Conservation (phyloP, 2,888 invertebrate genomes). For the Gastracanthus pulcherrimus region DNA sequence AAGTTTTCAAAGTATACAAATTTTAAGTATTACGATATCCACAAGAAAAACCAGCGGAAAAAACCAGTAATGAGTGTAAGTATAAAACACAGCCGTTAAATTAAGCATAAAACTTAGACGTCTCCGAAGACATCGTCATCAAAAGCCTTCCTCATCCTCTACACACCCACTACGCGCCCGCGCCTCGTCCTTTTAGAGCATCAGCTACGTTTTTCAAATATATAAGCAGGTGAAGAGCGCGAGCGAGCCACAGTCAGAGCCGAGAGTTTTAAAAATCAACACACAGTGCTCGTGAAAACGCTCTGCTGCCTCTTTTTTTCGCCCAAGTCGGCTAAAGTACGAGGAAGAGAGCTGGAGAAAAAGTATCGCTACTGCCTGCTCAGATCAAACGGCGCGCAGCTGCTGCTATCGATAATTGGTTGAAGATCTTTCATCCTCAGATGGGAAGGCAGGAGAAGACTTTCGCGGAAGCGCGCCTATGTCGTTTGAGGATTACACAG, state of each 20-base stretch:
- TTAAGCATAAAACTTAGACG: conserved; percentile 57
- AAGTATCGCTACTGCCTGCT: conserved; percentile 50
- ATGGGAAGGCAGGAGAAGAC: conserved; percentile 25
- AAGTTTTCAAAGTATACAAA: too few species aligned
- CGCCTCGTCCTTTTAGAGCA: conserved; percentile 61
- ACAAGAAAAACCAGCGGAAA: background rate
- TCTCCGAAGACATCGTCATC: conserved; percentile 41
- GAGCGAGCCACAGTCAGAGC: background rate
- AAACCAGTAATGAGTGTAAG: conserved; percentile 1
- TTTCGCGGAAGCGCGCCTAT: conserved; percentile 38
- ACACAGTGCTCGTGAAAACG: conserved; percentile 43
- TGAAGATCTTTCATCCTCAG: conserved; percentile 71
- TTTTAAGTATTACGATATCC: too few species aligned
- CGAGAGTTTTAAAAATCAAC: conserved; percentile 75
- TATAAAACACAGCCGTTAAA: conserved; percentile 54
- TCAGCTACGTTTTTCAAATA: conserved; percentile 65
- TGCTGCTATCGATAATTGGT: conserved; percentile 74
- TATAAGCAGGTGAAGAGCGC: conserved; percentile 4
- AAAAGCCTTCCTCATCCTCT: conserved; percentile 31
- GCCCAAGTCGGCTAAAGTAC: background rate
- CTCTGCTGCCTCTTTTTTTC: background rate
- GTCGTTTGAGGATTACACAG: conserved; percentile 71
- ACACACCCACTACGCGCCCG: conserved; percentile 15
- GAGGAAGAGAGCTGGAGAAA: background rate
- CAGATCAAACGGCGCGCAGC: conserved; percentile 72